Base-by-base conservation (phyloP, 2,888 invertebrate genomes). In the Brassicogethes aeneus region DNA sequence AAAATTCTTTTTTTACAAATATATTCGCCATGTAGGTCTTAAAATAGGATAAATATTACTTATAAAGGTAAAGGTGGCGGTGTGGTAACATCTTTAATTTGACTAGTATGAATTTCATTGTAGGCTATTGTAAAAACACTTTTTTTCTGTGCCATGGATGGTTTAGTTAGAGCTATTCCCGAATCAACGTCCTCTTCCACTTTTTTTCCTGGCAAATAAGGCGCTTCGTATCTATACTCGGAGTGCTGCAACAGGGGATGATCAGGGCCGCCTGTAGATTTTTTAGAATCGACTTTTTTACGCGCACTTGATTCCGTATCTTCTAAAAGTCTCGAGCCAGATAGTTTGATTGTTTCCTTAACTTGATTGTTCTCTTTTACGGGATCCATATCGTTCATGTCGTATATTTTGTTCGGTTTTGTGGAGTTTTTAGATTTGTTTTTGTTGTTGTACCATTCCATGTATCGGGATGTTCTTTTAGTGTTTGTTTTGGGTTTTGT, bases 121-220 rank as follows among this genome's bases (percentile, higher is more conserved):
- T 92, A 93, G 1, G 91, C 91, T 51, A 93, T 93, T 3, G 90
- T 90, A 60, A 93, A 93, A 16, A 93, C 83, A 61, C 91, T 92
- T 62, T 92, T 91, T 70, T 92, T 93, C 57, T 91, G 90, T 2
- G 82, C 80, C 45, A 82, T 82, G 13, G 80, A 77, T 55, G 82
- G 74, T 46, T 80, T 71, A 37, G 82, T 80, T 71, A 87, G 79
- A 3, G 83, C 83, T 49, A 86, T 86, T 0, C 85, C 85, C 1
- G 87, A 84, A 61, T 88, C 87, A 23, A 72, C 71, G 57, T 85
- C 83, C 56, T 85, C 84, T 34, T 57, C 58, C 1, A 55, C 50
- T 30, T 42, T 45, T 14, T 45, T 46, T 3, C 39, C 39, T 12
- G 23, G 10, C 2, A 52, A 51, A 52, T 59, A 56, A 17, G 49